Evolutionary conservation across 2,113 vertebrate species (phyloP).

Genomic region (Chrysochloris asiatica): DNA sequence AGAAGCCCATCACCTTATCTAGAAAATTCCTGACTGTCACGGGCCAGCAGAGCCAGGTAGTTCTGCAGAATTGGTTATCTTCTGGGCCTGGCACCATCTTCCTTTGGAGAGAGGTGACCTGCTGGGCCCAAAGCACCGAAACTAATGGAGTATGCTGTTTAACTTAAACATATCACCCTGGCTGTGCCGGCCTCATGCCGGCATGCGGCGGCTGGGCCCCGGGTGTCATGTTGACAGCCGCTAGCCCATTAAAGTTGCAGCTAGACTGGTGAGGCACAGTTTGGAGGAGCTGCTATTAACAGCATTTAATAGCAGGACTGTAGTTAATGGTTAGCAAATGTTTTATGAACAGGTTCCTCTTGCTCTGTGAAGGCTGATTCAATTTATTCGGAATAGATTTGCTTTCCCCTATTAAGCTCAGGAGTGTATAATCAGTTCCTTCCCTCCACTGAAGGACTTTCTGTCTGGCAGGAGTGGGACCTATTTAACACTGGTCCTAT

Average conservation of each 20-base stretch:
- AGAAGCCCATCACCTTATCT: not conserved
- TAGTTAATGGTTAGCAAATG: conserved; percentile 70
- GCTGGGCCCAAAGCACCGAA: conserved; percentile 56
- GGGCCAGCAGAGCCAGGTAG: not conserved
- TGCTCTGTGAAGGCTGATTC: conserved; percentile 58
- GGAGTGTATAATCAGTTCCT: conserved; percentile 39
- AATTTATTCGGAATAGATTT: conserved; percentile 63
- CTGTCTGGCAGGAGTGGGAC: not conserved
- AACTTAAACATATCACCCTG: conserved; percentile 9
- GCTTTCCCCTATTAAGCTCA: conserved; percentile 18
- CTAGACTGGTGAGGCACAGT: not conserved
- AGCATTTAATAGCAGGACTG: conserved; percentile 65
- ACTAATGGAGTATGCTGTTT: conserved; percentile 66
- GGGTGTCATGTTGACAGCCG: not conserved
- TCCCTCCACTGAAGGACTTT: conserved; percentile 31
- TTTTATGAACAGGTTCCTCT: conserved; percentile 67
- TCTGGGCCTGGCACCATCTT: not conserved
- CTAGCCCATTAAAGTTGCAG: conserved; percentile 62
- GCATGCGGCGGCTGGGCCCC: not conserved
- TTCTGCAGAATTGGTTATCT: conserved; percentile 17
- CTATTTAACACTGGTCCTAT: not conserved
- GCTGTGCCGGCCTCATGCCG: not conserved
- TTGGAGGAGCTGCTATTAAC: conserved; percentile 54
- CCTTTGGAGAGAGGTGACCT: conserved; percentile 41
- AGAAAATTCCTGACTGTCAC: not conserved